phyloP scores from a whole-genome alignment of 1,140 invertebrate species.

The Aphaenogaster floridana region DNA sequence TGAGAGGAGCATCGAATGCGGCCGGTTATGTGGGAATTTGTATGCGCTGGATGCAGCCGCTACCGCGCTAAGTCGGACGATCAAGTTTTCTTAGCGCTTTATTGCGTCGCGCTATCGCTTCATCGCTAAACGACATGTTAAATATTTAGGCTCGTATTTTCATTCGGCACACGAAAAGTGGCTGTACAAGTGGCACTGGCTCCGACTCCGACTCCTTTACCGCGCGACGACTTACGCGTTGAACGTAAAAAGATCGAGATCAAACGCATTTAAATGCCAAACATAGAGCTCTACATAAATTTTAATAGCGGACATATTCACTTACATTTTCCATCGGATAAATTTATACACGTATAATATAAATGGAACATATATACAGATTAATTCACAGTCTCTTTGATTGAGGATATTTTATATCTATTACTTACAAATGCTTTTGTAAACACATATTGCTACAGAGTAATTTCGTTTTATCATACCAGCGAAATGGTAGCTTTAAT shows the following conservation, averaged over 20 bases:
- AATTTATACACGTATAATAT: background rate
- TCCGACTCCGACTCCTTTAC: background rate
- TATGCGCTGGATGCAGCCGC: slow-evolving; percentile 60
- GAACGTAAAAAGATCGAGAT: slow-evolving; percentile 7
- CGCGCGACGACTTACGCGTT: background rate
- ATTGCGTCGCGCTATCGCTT: slow-evolving; percentile 54
- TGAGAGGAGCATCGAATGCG: background rate
- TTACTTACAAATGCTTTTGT: background rate
- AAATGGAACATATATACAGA: background rate
- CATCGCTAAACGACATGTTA: slow-evolving; percentile 52
- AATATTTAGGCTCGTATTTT: slow-evolving; percentile 69
- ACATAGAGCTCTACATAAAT: background rate
- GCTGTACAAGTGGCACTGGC: background rate
- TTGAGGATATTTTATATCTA: background rate
- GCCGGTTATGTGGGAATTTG: slow-evolving; percentile 67
- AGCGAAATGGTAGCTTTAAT: background rate
- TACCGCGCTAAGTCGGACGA: slow-evolving; percentile 52
- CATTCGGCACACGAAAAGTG: slow-evolving; percentile 34
- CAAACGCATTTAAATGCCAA: slow-evolving; percentile 20
- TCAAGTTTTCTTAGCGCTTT: slow-evolving; percentile 69
- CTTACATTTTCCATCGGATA: background rate
- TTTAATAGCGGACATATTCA: background rate
- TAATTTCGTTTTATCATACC: slow-evolving; percentile 16
- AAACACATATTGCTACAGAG: background rate
- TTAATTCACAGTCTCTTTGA: background rate